phyloP scores from a whole-genome alignment of 1,140 invertebrate genomes.

The Heliconius nattereri region DNA sequence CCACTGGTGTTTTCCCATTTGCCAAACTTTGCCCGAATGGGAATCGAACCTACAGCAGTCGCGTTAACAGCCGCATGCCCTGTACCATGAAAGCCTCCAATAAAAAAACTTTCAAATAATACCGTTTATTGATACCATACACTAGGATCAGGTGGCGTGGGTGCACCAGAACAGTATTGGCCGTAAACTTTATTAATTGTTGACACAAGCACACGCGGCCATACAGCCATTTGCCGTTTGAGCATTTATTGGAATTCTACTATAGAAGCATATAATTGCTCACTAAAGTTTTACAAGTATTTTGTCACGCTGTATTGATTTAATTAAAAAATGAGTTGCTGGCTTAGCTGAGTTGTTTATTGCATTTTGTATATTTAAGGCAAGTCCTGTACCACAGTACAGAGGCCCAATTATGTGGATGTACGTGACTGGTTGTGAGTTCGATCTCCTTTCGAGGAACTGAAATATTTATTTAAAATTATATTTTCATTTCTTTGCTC shows the following conservation, averaged over 20 bases:
- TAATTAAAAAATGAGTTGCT: neutral
- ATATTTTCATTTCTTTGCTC: too few relatives aligned
- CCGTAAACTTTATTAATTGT: conserved; percentile 21
- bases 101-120: neutral
- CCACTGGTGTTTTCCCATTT: too few relatives aligned
- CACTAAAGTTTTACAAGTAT: neutral
- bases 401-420: too few relatives aligned
- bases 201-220: conserved; percentile 10
- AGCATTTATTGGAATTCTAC: conserved; percentile 1
- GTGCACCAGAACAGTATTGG: neutral
- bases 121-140: neutral
- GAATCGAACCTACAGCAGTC: too few relatives aligned
- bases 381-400: too few relatives aligned
- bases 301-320: neutral
- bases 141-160: neutral
- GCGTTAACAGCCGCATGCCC: too few relatives aligned
- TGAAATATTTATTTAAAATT: too few relatives aligned
- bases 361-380: too few relatives aligned
- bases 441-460: too few relatives aligned
- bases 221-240: conserved; percentile 20
- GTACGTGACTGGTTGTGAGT: too few relatives aligned
- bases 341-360: too few relatives aligned
- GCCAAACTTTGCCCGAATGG: too few relatives aligned
- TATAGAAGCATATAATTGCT: neutral
- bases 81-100: neutral